phyloP scores from a whole-genome alignment of 1,140 invertebrate genomes.

The Meloidogyne exigua region DNA sequence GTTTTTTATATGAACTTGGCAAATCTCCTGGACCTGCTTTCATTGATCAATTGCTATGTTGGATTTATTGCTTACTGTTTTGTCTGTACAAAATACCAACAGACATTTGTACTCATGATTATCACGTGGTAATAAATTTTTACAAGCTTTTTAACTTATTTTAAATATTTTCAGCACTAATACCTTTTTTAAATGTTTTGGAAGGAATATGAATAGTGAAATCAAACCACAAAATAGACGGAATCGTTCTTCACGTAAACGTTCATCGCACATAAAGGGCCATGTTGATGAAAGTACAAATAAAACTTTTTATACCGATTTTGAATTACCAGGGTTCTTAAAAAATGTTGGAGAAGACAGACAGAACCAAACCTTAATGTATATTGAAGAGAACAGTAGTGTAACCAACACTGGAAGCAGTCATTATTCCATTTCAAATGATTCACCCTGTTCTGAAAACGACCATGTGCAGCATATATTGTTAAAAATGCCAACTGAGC shows the following conservation, averaged over 20 bases:
- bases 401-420: background rate
- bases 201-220: background rate
- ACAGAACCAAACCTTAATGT: background rate
- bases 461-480: background rate
- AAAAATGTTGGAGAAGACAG: background rate
- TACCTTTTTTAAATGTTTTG: background rate
- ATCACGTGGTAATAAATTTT: slow-evolving; percentile 31
- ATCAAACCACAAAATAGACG: background rate
- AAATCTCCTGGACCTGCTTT: slow-evolving; percentile 50
- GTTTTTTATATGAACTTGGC: slow-evolving; percentile 52
- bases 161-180: background rate
- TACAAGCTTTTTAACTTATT: too few relatives aligned
- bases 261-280: background rate
- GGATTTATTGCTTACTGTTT: slow-evolving; percentile 54
- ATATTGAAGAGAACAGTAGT: background rate
- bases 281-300: background rate
- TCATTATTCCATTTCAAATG: background rate
- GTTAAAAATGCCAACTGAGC: background rate
- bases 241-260: background rate
- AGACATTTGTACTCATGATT: slow-evolving; percentile 54
- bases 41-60: slow-evolving; percentile 58
- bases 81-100: slow-evolving; percentile 52
- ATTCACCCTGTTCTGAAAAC: background rate
- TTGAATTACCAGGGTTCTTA: background rate
- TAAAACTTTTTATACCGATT: background rate